phyloP scores from a whole-genome alignment of 1,140 invertebrate genomes.

The Nylanderia fulva region DNA sequence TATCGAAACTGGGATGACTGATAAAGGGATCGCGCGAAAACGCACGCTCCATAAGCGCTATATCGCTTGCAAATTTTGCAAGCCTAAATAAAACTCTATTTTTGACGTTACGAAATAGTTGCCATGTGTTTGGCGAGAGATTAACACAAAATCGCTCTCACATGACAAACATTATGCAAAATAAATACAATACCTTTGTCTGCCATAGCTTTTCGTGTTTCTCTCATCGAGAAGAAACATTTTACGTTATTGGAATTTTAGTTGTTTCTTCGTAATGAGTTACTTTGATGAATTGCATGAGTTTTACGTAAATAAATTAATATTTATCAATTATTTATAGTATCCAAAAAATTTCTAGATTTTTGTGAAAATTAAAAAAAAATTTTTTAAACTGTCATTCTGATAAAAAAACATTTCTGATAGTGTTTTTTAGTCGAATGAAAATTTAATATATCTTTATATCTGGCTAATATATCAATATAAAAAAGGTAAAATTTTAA shows the following conservation, averaged over 20 bases:
- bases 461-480: not conserved
- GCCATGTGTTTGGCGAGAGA: not conserved
- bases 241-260: not conserved
- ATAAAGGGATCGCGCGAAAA: not conserved
- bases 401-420: not conserved
- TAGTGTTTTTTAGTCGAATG: not conserved
- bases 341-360: not conserved
- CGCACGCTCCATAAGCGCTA: not conserved
- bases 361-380: not conserved
- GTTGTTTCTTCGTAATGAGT: not conserved
- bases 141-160: not conserved
- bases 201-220: not conserved
- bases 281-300: not conserved
- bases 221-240: not conserved
- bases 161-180: not conserved
- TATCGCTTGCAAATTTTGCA: not conserved
- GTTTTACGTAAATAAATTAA: not conserved
- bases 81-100: not conserved
- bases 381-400: not conserved
- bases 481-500: not conserved
- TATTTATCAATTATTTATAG: not conserved
- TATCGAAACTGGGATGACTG: not conserved
- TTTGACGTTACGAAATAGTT: not conserved
- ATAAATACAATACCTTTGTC: constrained; percentile 1
- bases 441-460: not conserved